Percentiles rank a stretch among this genome's conserved stretches.
These are phyloP conservation scores for Syrrhaptes paradoxus DNA, from an alignment of 2,113 vertebrate species.

Conservation along the genomic window DNA sequence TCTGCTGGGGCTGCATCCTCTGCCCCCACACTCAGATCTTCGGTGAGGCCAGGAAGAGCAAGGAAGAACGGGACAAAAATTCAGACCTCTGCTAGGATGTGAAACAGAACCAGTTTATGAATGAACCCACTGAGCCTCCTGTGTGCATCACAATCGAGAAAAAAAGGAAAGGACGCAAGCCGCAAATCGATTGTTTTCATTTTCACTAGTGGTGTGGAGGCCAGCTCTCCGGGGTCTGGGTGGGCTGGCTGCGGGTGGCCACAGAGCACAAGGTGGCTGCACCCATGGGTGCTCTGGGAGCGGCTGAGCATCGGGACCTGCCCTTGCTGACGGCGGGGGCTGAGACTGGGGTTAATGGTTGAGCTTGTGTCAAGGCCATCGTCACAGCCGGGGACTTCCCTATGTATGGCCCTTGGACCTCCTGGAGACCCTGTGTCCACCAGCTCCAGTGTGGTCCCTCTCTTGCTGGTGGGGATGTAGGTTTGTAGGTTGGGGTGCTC, in stretches of 20 bases:
- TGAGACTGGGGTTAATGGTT: neutral
- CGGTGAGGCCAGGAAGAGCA: neutral
- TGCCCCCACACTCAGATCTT: fast-evolving
- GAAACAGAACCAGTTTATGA: neutral
- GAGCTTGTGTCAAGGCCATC: neutral
- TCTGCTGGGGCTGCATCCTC: neutral
- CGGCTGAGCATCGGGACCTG: fast-evolving
- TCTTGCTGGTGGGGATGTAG: neutral
- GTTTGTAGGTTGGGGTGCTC: neutral
- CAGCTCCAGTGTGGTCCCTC: fast-evolving
- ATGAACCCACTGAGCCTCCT: neutral
- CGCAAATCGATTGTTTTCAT: fast-evolving
- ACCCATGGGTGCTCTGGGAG: fast-evolving
- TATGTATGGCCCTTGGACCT: fast-evolving
- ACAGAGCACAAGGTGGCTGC: neutral
- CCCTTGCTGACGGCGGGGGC: too few relatives aligned
- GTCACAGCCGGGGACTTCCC: neutral
- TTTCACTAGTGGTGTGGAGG: neutral
- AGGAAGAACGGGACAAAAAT: neutral
- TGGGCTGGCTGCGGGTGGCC: neutral
- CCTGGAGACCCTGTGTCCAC: neutral
- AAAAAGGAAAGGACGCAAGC: neutral
- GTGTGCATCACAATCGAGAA: neutral
- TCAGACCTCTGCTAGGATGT: neutral
- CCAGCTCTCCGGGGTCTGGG: neutral